Evolutionary conservation across 2,113 vertebrate genomes (phyloP).

Genomic region (Agelaius phoeniceus): DNA sequence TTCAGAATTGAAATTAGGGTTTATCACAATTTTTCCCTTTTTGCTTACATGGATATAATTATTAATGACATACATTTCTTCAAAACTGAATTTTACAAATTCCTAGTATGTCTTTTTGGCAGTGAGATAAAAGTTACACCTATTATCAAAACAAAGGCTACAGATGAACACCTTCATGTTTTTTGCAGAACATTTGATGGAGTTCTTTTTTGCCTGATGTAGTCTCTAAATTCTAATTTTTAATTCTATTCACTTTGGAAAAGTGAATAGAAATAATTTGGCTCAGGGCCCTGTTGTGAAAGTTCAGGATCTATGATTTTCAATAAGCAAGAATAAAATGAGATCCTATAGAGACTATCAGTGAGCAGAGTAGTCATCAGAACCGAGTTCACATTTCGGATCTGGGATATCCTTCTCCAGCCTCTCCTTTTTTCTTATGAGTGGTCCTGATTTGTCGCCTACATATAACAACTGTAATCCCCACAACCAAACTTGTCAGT

Average conservation of each 20-base stretch:
- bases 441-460: background rate
- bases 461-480: conserved; percentile 46
- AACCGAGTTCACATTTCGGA: background rate
- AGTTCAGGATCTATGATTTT: background rate
- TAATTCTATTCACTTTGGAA: background rate
- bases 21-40: background rate
- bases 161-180: background rate
- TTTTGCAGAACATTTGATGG: background rate
- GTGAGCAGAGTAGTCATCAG: background rate
- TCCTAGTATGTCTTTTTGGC: background rate
- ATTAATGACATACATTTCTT: background rate
- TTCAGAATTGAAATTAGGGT: background rate
- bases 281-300: background rate
- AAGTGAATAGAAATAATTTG: background rate
- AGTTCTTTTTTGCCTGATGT: background rate
- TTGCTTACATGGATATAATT: background rate
- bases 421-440: background rate
- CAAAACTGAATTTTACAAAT: background rate
- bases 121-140: background rate
- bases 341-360: background rate
- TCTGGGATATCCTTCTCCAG: background rate
- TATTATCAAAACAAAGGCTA: background rate
- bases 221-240: background rate
- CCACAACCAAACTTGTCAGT: conserved; percentile 61
- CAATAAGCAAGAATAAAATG: background rate